Percentiles rank a stretch among this genome's conserved stretches.
phyloP scores from a whole-genome alignment of 2,888 invertebrate genomes.

The Ligdia adustata region DNA sequence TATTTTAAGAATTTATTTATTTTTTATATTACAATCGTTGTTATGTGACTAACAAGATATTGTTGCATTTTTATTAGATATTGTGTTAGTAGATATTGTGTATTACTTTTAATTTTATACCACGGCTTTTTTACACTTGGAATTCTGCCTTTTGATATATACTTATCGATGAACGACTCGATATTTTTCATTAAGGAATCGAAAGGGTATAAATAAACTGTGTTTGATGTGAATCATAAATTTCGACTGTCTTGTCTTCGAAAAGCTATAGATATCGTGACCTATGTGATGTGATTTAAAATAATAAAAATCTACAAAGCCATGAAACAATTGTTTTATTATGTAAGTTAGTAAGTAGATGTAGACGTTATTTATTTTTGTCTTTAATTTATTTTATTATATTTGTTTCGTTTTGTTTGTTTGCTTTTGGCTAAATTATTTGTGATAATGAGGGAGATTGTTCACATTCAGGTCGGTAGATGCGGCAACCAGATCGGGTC shows the following conservation, averaged over 20 bases:
- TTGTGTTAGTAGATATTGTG: conserved; percentile 27
- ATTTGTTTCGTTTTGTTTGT: conserved; percentile 44
- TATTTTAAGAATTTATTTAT: conserved; percentile 21
- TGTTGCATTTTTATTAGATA: conserved; percentile 44
- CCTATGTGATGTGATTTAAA: conserved; percentile 30
- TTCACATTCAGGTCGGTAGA: conserved; percentile 87
- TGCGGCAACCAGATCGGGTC: conserved; percentile 88
- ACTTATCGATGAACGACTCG: conserved; percentile 5
- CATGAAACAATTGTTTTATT: conserved; percentile 43
- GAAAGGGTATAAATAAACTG: conserved; percentile 22
- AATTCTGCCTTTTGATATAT: conserved; percentile 2
- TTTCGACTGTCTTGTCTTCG: conserved; percentile 19
- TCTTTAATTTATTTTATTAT: conserved; percentile 51
- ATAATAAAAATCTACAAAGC: conserved; percentile 39
- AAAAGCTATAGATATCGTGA: conserved; percentile 29
- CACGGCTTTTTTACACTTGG: conserved; percentile 1
- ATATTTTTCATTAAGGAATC: conserved; percentile 8
- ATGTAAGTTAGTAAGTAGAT: conserved; percentile 50
- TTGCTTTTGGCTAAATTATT: conserved; percentile 56
- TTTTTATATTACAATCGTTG: conserved; percentile 21
- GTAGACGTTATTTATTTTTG: conserved; percentile 52
- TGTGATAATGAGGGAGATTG: conserved; percentile 90
- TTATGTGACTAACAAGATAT: conserved; percentile 23
- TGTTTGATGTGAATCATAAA: no score
- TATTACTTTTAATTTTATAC: conserved; percentile 13